Conservation (phyloP, 2,888 invertebrate genomes). For the Tenthredo notha region DNA sequence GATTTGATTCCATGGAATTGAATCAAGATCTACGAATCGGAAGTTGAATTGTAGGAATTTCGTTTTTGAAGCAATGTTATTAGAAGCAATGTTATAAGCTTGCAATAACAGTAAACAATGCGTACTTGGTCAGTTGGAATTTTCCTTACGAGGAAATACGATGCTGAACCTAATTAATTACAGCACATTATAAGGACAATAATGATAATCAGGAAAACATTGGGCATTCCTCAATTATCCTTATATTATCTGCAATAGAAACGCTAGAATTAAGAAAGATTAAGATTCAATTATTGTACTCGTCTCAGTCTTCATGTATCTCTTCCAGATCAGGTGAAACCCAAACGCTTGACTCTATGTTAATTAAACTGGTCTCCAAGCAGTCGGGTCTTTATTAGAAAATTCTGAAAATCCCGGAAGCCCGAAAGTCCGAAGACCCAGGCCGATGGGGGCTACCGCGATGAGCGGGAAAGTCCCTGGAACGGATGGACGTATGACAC, state of each 20-base stretch:
- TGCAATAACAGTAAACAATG: background rate
- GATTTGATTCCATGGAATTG: background rate
- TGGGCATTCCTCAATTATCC: background rate
- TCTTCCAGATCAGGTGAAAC: background rate
- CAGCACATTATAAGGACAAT: background rate
- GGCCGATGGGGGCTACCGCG: background rate
- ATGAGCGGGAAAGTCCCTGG: conserved; percentile 7
- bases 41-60: background rate
- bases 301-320: background rate
- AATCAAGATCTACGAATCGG: background rate
- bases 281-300: background rate
- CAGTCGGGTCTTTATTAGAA: background rate
- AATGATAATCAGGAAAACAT: background rate
- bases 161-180: background rate
- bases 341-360: background rate
- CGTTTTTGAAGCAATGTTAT: background rate
- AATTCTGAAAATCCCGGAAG: background rate
- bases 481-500: conserved; percentile 38
- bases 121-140: background rate
- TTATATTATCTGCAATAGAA: background rate
- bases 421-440: conserved; percentile 11
- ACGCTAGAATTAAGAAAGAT: background rate
- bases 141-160: background rate
- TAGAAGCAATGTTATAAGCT: background rate
- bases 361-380: background rate